These are phyloP conservation scores for Thermophis baileyi DNA, from an alignment of 2,113 vertebrate genomes.

Conservation along the genomic window DNA sequence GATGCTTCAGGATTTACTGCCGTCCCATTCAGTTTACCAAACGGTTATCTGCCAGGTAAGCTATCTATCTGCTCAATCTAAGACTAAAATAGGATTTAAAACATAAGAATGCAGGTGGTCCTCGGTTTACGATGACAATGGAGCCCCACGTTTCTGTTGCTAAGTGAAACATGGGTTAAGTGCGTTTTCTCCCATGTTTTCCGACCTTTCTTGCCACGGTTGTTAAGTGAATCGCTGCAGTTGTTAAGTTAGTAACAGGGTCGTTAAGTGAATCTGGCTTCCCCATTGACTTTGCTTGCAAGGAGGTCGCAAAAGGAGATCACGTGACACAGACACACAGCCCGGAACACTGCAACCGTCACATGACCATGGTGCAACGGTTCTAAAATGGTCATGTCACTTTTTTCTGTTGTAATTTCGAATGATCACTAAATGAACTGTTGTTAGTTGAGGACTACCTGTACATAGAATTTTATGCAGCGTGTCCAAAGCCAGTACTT, in stretches of 20 bases:
- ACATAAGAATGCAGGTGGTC: neutral
- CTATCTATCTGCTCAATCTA: neutral
- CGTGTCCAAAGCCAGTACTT: neutral
- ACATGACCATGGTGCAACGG: neutral
- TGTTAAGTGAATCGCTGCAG: no score
- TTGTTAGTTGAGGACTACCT: neutral
- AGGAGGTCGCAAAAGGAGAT: neutral
- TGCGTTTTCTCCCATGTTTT: neutral
- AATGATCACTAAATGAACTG: neutral
- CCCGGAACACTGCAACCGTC: neutral
- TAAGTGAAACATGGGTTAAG: neutral
- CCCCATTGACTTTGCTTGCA: neutral
- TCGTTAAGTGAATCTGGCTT: neutral
- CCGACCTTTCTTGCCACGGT: neutral
- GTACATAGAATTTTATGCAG: neutral
- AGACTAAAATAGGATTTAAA: neutral
- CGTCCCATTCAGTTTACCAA: conserved; percentile 45
- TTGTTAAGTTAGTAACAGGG: neutral
- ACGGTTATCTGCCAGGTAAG: conserved; percentile 55
- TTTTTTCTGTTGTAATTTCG: no score
- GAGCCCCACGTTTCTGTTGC: neutral
- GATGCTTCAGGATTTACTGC: conserved; percentile 29
- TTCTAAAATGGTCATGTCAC: no score
- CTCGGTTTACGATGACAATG: neutral
- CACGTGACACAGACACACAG: no score